Evolutionary conservation across 2,888 invertebrate genomes (phyloP).

Genomic region (Resseliella maxima): DNA sequence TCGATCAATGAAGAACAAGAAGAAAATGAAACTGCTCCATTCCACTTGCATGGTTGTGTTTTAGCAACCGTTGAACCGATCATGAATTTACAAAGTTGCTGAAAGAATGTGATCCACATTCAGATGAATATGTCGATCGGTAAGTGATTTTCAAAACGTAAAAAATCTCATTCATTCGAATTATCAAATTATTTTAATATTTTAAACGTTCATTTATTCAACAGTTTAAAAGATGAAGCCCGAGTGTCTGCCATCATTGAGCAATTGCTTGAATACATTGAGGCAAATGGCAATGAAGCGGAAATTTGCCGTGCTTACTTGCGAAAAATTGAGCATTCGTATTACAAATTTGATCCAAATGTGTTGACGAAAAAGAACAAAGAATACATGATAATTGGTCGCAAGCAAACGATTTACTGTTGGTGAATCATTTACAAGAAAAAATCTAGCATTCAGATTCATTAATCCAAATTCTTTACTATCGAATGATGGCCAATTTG

Average conservation of each 20-base stretch:
- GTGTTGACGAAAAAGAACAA: slow-evolving; percentile 80
- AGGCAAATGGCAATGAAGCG: slow-evolving; percentile 79
- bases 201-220: slow-evolving; percentile 57
- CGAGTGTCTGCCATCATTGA: slow-evolving; percentile 90
- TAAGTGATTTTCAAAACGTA: no score
- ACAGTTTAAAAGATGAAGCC: slow-evolving; percentile 87
- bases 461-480: slow-evolving; percentile 97
- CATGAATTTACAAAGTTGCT: slow-evolving; percentile 97
- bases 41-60: slow-evolving; percentile 87
- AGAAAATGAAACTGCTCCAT: slow-evolving; percentile 79
- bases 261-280: slow-evolving; percentile 81
- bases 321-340: slow-evolving; percentile 96
- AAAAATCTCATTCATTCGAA: no score
- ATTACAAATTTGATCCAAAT: slow-evolving; percentile 94
- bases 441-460: slow-evolving; percentile 98
- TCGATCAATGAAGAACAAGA: slow-evolving; percentile 90
- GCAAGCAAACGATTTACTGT: slow-evolving; percentile 87
- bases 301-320: slow-evolving; percentile 96
- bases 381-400: slow-evolving; percentile 95
- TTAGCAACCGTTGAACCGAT: slow-evolving; percentile 93
- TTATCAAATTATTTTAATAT: neutral
- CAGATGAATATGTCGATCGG: slow-evolving; percentile 96
- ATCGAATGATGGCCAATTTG: slow-evolving; percentile 97
- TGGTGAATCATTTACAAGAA: slow-evolving; percentile 97
- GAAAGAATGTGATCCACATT: slow-evolving; percentile 93